These are phyloP conservation scores for Casuarius casuarius DNA, from an alignment of 2,113 vertebrate genomes.

Conservation along the genomic window DNA sequence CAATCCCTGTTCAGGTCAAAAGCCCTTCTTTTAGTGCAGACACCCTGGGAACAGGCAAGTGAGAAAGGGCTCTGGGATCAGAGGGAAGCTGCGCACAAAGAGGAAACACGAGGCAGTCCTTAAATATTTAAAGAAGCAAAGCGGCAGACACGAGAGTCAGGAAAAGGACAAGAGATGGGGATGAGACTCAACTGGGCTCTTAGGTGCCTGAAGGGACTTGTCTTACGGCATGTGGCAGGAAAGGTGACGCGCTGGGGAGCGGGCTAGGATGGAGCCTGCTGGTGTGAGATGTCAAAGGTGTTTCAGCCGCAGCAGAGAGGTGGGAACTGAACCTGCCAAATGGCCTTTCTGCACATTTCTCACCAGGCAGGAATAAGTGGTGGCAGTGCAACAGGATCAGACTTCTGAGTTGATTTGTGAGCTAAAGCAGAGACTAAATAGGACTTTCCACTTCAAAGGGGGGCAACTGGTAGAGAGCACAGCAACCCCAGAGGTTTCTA, in stretches of 20 bases:
- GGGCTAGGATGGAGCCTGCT: not conserved
- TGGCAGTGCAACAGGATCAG: not conserved
- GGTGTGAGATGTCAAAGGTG: not conserved
- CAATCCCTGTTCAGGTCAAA: not conserved
- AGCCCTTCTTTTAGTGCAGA: not conserved
- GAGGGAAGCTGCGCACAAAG: not conserved
- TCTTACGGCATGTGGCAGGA: not conserved
- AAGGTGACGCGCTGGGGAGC: not conserved
- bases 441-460: not conserved
- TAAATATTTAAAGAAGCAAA: not conserved
- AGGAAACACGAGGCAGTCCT: not conserved
- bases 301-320: not conserved
- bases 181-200: not conserved
- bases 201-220: not conserved
- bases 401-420: not conserved
- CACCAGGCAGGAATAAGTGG: not conserved
- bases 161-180: not conserved
- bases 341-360: not conserved
- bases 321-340: not conserved
- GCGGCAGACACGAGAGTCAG: not conserved
- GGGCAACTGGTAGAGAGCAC: not conserved
- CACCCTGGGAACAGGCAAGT: not conserved
- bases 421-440: not conserved
- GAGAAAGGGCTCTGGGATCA: not conserved
- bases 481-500: not conserved